A percentile compares a stretch with the other conserved stretches of the same genome.
Conservation (phyloP, 2,888 invertebrate genomes). For the Copidosoma aretas region DNA sequence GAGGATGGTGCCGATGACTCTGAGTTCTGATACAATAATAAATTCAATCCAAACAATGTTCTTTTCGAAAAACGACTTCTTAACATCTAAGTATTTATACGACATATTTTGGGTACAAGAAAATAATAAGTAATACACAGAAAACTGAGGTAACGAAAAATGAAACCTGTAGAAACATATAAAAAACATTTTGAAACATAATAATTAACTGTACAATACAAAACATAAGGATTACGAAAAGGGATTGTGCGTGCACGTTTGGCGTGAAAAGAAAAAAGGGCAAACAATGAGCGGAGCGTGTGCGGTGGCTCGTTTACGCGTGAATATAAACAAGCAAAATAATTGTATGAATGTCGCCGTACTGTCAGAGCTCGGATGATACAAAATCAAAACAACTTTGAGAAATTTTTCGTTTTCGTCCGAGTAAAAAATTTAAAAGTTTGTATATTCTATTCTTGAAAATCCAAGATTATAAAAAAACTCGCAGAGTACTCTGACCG, state of each 20-base stretch:
- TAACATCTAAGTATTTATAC: background rate
- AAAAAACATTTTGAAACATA: conserved; percentile 7
- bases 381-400: no score
- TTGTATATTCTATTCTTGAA: background rate
- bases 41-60: background rate
- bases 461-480: no score
- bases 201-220: conserved; percentile 24
- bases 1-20: conserved; percentile 35
- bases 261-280: conserved; percentile 22
- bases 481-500: background rate
- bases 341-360: conserved; percentile 11
- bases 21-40: conserved; percentile 23
- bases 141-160: conserved; percentile 9
- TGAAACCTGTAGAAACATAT: conserved; percentile 27
- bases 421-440: background rate
- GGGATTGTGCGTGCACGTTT: conserved; percentile 11
- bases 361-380: background rate
- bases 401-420: background rate
- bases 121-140: conserved; percentile 18
- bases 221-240: background rate
- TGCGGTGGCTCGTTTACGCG: conserved; percentile 19
- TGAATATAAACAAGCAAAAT: conserved; percentile 26
- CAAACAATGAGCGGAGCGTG: conserved; percentile 16
- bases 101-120: background rate
- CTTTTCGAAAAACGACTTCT: background rate